A percentile compares a stretch with the other conserved stretches of the same genome.
Evolutionary conservation across 2,888 invertebrate species (phyloP).

Genomic region (Hyposoter dolosus): DNA sequence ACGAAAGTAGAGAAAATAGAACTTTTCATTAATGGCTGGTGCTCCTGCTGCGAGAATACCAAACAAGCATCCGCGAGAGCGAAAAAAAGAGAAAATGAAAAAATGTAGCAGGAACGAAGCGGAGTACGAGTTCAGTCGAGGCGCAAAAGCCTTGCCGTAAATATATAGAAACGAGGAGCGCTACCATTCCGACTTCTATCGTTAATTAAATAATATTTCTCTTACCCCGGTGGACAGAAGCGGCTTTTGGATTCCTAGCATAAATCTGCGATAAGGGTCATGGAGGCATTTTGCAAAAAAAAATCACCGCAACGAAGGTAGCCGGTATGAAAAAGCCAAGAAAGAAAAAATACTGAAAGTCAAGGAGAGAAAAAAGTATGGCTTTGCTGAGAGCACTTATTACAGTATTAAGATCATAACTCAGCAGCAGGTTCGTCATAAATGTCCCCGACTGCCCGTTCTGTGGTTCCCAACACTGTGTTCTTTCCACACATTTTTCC

Average conservation of each 20-base stretch:
- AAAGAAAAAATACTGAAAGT: constrained; percentile 28
- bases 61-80: background rate
- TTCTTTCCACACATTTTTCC: constrained; percentile 59
- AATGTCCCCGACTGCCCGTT: constrained; percentile 77
- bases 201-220: constrained; percentile 85
- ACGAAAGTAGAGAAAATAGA: constrained; percentile 56
- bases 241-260: constrained; percentile 34
- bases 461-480: constrained; percentile 65
- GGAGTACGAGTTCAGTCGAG: constrained; percentile 39
- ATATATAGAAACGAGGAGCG: constrained; percentile 30
- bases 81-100: constrained; percentile 17
- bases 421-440: constrained; percentile 81
- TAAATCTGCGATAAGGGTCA: constrained; percentile 66
- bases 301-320: constrained; percentile 18
- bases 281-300: constrained; percentile 51
- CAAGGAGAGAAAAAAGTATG: constrained; percentile 66
- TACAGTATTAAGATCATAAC: constrained; percentile 84
- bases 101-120: constrained; percentile 8
- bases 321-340: constrained; percentile 14
- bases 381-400: constrained; percentile 81
- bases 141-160: constrained; percentile 3
- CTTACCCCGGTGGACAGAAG: constrained; percentile 69
- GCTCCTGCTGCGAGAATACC: constrained; percentile 20
- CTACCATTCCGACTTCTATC: constrained; percentile 63
- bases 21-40: constrained; percentile 64